Percentiles rank a stretch among this genome's conserved stretches.
These are phyloP conservation scores for Echeneis naucrates DNA, from an alignment of 2,797 vertebrate species.

Conservation along the genomic window DNA sequence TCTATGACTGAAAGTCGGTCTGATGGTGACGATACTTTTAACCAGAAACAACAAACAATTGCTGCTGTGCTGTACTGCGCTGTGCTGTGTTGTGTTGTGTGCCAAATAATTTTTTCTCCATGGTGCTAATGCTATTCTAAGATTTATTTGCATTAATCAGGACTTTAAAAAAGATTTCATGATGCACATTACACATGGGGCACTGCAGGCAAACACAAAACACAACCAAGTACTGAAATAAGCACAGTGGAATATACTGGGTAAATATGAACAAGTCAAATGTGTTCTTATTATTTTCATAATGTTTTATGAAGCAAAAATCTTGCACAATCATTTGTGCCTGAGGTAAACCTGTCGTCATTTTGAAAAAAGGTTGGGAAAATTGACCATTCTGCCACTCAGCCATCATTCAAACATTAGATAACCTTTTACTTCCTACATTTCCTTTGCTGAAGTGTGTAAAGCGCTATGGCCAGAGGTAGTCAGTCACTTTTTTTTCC, in stretches of 20 bases:
- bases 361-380: slow-evolving; percentile 55
- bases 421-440: slow-evolving; percentile 58
- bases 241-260: slow-evolving; percentile 18
- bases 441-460: slow-evolving; percentile 36
- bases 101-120: slow-evolving; percentile 37
- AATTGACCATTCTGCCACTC: slow-evolving; percentile 48
- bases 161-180: slow-evolving; percentile 48
- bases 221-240: slow-evolving; percentile 34
- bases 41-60: slow-evolving; percentile 36
- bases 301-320: slow-evolving; percentile 33
- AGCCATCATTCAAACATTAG: slow-evolving; percentile 59
- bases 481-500: slow-evolving; percentile 6
- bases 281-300: slow-evolving; percentile 16
- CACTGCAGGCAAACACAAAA: slow-evolving; percentile 26
- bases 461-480: slow-evolving; percentile 18
- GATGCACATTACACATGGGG: slow-evolving; percentile 43
- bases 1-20: slow-evolving; percentile 11
- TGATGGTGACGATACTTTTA: slow-evolving; percentile 38
- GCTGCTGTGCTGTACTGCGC: slow-evolving; percentile 21
- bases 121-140: slow-evolving; percentile 54
- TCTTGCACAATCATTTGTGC: slow-evolving; percentile 16
- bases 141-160: slow-evolving; percentile 62
- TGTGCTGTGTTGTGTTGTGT: too few species aligned
- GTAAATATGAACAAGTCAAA: slow-evolving; percentile 47
- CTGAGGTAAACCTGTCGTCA: slow-evolving; percentile 44